Conservation (phyloP, 2,113 vertebrate species). For the Ginglymostoma cirratum region DNA sequence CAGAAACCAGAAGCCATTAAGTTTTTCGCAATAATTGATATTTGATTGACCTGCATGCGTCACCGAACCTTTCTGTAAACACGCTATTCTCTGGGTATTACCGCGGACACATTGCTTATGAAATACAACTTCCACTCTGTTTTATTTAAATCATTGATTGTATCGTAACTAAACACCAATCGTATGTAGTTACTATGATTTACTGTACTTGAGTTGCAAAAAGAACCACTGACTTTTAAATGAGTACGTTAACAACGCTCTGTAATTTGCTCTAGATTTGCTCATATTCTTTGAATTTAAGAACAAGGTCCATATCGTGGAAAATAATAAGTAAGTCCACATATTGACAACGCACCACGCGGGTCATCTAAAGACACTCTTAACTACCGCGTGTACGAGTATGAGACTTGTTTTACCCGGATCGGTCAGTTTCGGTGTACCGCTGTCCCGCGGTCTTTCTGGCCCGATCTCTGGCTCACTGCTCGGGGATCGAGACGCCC, state of each 20-base stretch:
- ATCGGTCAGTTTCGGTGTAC: constrained; percentile 85
- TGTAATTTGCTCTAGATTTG: not conserved
- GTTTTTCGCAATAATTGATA: constrained; percentile 19
- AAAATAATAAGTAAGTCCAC: not conserved
- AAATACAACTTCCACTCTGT: not conserved
- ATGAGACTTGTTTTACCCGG: constrained; percentile 59
- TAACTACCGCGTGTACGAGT: not conserved
- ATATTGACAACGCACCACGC: not conserved
- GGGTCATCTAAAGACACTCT: not conserved
- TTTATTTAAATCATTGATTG: not conserved
- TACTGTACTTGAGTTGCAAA: not conserved
- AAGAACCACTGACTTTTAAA: constrained; percentile 18
- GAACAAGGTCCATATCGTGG: not conserved
- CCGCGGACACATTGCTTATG: not conserved
- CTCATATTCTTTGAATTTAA: not conserved
- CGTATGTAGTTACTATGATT: not conserved
- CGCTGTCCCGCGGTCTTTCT: constrained; percentile 73
- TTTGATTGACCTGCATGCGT: not conserved
- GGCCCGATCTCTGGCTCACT: constrained; percentile 80
- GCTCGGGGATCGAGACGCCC: constrained; percentile 66
- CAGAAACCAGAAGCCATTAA: constrained; percentile 18
- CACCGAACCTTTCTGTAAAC: constrained; percentile 3
- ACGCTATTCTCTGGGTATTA: not conserved
- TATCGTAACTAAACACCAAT: not conserved
- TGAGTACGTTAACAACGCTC: not conserved